These are phyloP conservation scores for Crocallis elinguaria DNA, from an alignment of 2,888 invertebrate species.

Conservation along the genomic window DNA sequence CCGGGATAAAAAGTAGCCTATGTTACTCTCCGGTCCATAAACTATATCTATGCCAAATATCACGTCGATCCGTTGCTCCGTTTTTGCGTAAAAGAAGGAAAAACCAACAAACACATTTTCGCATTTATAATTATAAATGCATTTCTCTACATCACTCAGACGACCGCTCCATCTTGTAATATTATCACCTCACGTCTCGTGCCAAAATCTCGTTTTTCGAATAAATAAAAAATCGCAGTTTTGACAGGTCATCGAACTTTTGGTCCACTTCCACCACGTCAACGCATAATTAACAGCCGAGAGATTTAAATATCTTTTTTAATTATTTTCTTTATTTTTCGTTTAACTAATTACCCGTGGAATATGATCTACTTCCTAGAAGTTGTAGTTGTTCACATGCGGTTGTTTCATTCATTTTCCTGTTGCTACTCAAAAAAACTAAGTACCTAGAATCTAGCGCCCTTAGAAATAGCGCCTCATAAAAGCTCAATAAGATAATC, in stretches of 20 bases:
- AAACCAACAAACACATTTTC: too few species aligned
- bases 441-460: too few species aligned
- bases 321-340: slow-evolving; percentile 9
- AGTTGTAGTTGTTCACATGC: background rate
- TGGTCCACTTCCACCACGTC: slow-evolving; percentile 43
- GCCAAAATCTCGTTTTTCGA: slow-evolving; percentile 10
- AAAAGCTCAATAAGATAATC: too few species aligned
- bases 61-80: too few species aligned
- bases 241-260: slow-evolving; percentile 46
- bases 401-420: slow-evolving; percentile 2
- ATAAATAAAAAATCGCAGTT: slow-evolving; percentile 19
- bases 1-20: too few species aligned
- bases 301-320: slow-evolving; percentile 21
- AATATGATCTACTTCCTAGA: slow-evolving; percentile 22
- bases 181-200: slow-evolving; percentile 3
- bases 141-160: too few species aligned
- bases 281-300: slow-evolving; percentile 43
- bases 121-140: background rate
- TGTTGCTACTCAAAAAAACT: background rate
- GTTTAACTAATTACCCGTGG: slow-evolving; percentile 21
- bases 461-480: too few species aligned
- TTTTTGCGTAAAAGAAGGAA: too few species aligned
- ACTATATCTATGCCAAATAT: too few species aligned
- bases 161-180: background rate
- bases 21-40: too few species aligned